Percentiles rank a stretch among this genome's conserved stretches.
Conservation (phyloP, 2,888 invertebrate genomes). For the Mythimna pallens region DNA sequence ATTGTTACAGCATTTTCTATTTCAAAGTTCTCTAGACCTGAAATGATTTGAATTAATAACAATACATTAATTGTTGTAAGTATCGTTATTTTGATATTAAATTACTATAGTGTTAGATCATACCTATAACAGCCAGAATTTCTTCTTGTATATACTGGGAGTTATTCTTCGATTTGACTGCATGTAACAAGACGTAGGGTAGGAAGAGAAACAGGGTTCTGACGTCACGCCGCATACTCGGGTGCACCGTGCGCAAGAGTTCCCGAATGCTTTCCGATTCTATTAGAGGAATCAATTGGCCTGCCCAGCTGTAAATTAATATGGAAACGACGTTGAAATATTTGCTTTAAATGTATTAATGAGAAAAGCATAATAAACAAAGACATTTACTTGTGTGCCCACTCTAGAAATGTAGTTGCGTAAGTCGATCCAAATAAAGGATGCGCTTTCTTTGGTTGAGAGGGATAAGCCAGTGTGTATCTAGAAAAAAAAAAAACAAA, state of each 20-base stretch:
- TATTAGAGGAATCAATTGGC: constrained; percentile 92
- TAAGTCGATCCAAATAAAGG: constrained; percentile 93
- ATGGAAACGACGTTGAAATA: background rate
- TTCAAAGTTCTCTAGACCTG: constrained; percentile 81
- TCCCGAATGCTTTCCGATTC: constrained; percentile 91
- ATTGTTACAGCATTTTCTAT: constrained; percentile 70
- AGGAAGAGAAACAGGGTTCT: constrained; percentile 93
- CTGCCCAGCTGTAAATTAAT: constrained; percentile 92
- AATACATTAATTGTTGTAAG: background rate
- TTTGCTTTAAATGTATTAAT: background rate
- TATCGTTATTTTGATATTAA: background rate
- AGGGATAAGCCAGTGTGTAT: constrained; percentile 86
- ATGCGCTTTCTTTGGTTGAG: constrained; percentile 87
- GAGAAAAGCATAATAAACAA: background rate
- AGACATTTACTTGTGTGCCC: constrained; percentile 92
- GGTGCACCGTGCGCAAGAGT: constrained; percentile 93
- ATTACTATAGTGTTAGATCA: no score
- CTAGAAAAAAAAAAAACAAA: constrained; percentile 65
- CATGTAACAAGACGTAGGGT: constrained; percentile 93
- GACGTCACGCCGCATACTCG: constrained; percentile 94
- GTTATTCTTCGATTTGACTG: constrained; percentile 89
- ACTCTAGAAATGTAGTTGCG: constrained; percentile 93
- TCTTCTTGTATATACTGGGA: constrained; percentile 84
- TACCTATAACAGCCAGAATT: constrained; percentile 85
- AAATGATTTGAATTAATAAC: constrained; percentile 15